Base-by-base conservation (phyloP, 2,888 invertebrate genomes). In the Tortrix viridana region DNA sequence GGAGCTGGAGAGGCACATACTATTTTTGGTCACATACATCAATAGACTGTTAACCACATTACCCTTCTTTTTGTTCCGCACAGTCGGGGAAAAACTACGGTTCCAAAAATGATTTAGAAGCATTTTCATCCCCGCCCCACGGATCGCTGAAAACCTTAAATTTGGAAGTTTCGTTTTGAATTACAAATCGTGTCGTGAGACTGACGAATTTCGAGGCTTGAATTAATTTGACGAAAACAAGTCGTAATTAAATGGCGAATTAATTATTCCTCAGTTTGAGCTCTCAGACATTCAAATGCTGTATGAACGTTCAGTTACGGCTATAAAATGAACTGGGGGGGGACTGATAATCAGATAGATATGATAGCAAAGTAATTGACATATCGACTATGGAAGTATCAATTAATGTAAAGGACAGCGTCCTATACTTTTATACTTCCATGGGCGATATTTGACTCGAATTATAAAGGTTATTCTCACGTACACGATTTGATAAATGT, bases 161-260 rank as follows among this genome's bases (percentile, higher is more conserved):
- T 78, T 79, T 74, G 71, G 69, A 75, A 76, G 70, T 76, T 72
- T 66, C 73, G 73, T 74, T 86, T 84, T 83, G 85, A 86, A 86
- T 86, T 80, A 79, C 86, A 88, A 88, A 88, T 86, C 76, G 71
- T 59, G 67, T 60, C 69, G 72, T 68, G 71, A 72, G 73, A 66
- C 72, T 78, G 80, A 76, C 74, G 61, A 62, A 56, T 63, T 57
- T 52, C 67, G 65, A 52, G 75, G 74, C 74, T 71, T 76, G 81
- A 80, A 82, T 84, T 82, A 83, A 87, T 86, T 86, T 84, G 77
- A 77, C 76, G 74, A 80, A 77, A 82, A 79, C 81, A 81, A 79
- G 74, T 76, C 80, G 78, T 80, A 85, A 88, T 86, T 86, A 84
- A 81, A 86, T 80, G 75, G 77, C 73, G 80, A 80, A 84, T 83